Evolutionary conservation across 2,113 vertebrate genomes (phyloP).

Genomic region (Apteryx mantelli): DNA sequence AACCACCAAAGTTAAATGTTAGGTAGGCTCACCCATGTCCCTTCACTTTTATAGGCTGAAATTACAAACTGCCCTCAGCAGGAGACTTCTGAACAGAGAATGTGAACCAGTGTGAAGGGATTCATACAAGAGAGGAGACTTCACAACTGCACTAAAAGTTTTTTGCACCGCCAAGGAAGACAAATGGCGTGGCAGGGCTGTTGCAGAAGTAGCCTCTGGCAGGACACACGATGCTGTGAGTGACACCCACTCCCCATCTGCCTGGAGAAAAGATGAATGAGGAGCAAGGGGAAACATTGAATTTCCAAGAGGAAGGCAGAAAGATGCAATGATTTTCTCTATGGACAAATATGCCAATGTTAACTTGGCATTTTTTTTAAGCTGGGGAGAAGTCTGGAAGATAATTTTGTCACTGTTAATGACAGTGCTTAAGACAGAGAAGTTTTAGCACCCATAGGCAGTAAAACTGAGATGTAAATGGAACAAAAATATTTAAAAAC

Average conservation of each 20-base stretch:
- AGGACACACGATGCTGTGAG: background rate
- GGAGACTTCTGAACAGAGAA: background rate
- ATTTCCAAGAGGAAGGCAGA: background rate
- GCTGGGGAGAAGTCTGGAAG: background rate
- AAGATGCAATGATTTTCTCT: background rate
- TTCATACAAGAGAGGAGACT: background rate
- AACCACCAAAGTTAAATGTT: background rate
- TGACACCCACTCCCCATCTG: background rate
- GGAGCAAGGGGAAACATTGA: background rate
- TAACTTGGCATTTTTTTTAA: background rate
- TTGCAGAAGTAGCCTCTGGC: background rate
- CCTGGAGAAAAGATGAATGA: background rate
- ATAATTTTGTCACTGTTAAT: background rate
- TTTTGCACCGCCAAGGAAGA: background rate
- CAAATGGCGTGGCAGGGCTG: rapidly evolving
- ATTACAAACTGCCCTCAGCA: background rate
- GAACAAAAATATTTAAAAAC: background rate
- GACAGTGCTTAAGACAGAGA: slow-evolving; percentile 3
- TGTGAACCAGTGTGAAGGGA: background rate
- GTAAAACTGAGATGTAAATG: background rate
- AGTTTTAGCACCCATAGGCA: background rate
- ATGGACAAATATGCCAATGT: background rate
- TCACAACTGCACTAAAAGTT: background rate
- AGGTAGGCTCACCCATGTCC: background rate
- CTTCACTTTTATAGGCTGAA: background rate